A percentile compares a stretch with the other conserved stretches of the same genome.
These are phyloP conservation scores for Stenodema calcarata DNA, from an alignment of 2,888 invertebrate genomes.

Conservation along the genomic window DNA sequence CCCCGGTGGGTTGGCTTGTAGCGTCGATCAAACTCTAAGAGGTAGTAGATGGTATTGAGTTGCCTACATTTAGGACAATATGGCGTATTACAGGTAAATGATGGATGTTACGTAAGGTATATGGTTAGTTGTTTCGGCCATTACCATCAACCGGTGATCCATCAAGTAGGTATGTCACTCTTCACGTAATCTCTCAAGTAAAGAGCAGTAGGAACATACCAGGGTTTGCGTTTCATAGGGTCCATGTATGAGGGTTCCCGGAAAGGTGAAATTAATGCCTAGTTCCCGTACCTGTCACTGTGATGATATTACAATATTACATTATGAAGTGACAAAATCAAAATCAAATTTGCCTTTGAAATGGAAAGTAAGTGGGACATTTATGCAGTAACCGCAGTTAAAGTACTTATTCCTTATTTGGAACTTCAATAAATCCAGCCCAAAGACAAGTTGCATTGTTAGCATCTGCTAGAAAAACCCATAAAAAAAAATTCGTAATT, in stretches of 20 bases:
- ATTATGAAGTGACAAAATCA: too few relatives aligned
- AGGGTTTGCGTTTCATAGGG: not conserved
- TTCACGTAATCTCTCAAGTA: not conserved
- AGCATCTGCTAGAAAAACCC: too few relatives aligned
- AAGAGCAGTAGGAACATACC: not conserved
- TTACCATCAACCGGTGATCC: slow-evolving; percentile 33
- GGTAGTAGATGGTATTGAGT: not conserved
- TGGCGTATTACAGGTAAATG: not conserved
- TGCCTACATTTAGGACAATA: not conserved
- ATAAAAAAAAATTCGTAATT: too few relatives aligned
- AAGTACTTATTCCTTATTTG: too few relatives aligned
- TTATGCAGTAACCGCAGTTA: too few relatives aligned
- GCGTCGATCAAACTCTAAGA: not conserved
- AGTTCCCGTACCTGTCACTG: too few relatives aligned
- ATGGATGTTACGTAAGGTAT: slow-evolving; percentile 26
- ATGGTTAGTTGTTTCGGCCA: slow-evolving; percentile 27
- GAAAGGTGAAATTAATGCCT: too few relatives aligned
- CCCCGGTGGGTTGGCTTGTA: not conserved
- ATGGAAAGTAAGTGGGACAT: too few relatives aligned
- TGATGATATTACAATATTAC: too few relatives aligned
- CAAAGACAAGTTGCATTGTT: too few relatives aligned
- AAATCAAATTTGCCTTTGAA: too few relatives aligned
- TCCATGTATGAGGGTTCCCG: not conserved
- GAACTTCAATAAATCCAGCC: too few relatives aligned
- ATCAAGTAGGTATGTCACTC: slow-evolving; percentile 18